Evolutionary conservation across 1,140 invertebrate genomes (phyloP).

Genomic region (Bombyx mandarina): DNA sequence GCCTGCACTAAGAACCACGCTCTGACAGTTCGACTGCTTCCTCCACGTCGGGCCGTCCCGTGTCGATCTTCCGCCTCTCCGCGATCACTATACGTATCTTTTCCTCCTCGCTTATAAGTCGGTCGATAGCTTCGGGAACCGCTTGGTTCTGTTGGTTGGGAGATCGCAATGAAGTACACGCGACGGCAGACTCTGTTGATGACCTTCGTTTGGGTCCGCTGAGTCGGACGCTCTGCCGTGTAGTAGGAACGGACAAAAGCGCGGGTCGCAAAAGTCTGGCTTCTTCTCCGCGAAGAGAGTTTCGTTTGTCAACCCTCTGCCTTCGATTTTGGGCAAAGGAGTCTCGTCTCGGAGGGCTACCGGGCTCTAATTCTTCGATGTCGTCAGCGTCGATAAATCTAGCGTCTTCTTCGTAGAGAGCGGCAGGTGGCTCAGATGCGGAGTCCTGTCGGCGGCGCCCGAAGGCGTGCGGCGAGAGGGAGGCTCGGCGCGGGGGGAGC

Average conservation of each 20-base stretch:
- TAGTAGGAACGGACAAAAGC: slow-evolving; percentile 46
- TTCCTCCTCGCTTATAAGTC: slow-evolving; percentile 55
- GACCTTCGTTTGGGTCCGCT: slow-evolving; percentile 34
- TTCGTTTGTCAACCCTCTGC: slow-evolving; percentile 53
- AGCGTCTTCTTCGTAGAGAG: slow-evolving; percentile 66
- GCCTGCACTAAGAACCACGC: slow-evolving; percentile 64
- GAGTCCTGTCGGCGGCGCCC: slow-evolving; percentile 61
- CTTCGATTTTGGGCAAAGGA: slow-evolving; percentile 53
- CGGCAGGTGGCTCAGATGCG: slow-evolving; percentile 49
- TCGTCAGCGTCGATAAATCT: slow-evolving; percentile 68
- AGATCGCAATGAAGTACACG: slow-evolving; percentile 30
- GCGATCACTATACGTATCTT: slow-evolving; percentile 67
- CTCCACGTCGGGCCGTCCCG: slow-evolving; percentile 47
- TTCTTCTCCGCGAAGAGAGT: slow-evolving; percentile 55
- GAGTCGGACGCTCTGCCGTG: slow-evolving; percentile 38
- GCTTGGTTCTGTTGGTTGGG: slow-evolving; percentile 21
- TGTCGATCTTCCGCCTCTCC: slow-evolving; percentile 62
- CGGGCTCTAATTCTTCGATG: slow-evolving; percentile 53
- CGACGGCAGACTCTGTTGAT: slow-evolving; percentile 42
- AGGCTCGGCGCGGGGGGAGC: slow-evolving; percentile 48
- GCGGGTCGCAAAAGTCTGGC: slow-evolving; percentile 48
- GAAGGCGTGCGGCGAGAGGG: slow-evolving; percentile 59
- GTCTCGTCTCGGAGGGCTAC: slow-evolving; percentile 45
- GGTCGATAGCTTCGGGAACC: slow-evolving; percentile 28
- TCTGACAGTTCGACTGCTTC: slow-evolving; percentile 59